These are phyloP conservation scores for Silurus aristotelis DNA, from an alignment of 2,797 vertebrate species.

Conservation along the genomic window DNA sequence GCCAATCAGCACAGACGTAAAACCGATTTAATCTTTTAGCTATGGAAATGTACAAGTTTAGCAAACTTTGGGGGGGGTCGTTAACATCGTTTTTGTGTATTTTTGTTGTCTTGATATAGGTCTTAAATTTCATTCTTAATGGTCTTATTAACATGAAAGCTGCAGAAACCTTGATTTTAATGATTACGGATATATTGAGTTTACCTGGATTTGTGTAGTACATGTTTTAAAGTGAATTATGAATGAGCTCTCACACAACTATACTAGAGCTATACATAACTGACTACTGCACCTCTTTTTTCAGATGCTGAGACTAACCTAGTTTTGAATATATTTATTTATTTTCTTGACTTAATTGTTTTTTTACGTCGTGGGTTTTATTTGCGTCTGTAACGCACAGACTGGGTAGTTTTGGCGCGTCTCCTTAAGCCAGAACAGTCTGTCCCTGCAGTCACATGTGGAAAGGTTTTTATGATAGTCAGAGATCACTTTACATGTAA, in stretches of 20 bases:
- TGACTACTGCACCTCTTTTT: neutral
- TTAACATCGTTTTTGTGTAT: no score
- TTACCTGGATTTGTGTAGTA: neutral
- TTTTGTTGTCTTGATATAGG: no score
- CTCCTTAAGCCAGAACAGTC: conserved; percentile 29
- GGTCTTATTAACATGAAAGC: no score
- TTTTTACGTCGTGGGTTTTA: neutral
- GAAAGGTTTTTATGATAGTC: conserved; percentile 45
- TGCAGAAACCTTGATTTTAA: no score
- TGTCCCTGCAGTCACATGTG: conserved; percentile 52
- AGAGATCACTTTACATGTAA: conserved; percentile 57
- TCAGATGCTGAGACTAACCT: neutral
- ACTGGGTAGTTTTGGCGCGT: conserved; percentile 27
- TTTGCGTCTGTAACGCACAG: neutral
- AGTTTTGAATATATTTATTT: neutral
- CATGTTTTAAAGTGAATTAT: neutral
- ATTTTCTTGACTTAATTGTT: neutral
- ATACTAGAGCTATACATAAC: no score
- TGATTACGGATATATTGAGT: neutral
- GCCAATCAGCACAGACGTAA: no score
- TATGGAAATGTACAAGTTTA: no score
- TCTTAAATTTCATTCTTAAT: no score
- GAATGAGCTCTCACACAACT: neutral
- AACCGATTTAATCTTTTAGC: no score
- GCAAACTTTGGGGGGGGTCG: no score